These are phyloP conservation scores for Chloroclysta siterata DNA, from an alignment of 2,888 invertebrate genomes.

Conservation along the genomic window DNA sequence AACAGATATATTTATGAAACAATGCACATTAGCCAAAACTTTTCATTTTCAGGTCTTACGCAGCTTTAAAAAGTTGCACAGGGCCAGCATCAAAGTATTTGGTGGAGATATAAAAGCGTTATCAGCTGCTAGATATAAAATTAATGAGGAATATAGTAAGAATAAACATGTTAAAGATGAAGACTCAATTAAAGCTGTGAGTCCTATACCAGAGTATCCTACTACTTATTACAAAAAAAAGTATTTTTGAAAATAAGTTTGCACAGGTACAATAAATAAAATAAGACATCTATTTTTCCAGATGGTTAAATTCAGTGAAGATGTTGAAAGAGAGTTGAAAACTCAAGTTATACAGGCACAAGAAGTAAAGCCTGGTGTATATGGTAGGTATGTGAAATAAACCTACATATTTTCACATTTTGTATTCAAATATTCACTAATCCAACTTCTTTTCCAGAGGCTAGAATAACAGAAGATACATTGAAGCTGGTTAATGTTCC, in stretches of 20 bases:
- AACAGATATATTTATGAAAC: background rate
- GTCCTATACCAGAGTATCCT: slow-evolving; percentile 14
- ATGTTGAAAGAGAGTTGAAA: slow-evolving; percentile 88
- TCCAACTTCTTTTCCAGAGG: slow-evolving; percentile 79
- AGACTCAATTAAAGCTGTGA: slow-evolving; percentile 87
- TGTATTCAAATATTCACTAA: too few relatives aligned
- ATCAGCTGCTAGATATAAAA: slow-evolving; percentile 87
- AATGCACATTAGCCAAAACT: background rate
- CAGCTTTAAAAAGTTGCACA: slow-evolving; percentile 90
- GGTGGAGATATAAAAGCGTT: slow-evolving; percentile 87
- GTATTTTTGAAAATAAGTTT: too few relatives aligned
- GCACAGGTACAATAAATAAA: too few relatives aligned
- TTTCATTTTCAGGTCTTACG: slow-evolving; percentile 84
- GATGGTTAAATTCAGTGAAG: slow-evolving; percentile 88
- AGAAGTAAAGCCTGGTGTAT: slow-evolving; percentile 87
- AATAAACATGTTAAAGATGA: slow-evolving; percentile 86
- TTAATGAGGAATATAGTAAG: slow-evolving; percentile 90
- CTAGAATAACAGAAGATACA: slow-evolving; percentile 86
- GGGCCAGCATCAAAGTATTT: slow-evolving; percentile 88
- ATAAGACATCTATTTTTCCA: slow-evolving; percentile 58
- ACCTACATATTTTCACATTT: too few relatives aligned
- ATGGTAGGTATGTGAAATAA: slow-evolving; percentile 84
- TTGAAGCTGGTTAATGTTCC: slow-evolving; percentile 87
- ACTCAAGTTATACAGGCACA: slow-evolving; percentile 90
- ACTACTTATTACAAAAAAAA: too few relatives aligned